These are phyloP conservation scores for Melinopterus prodromus DNA, from an alignment of 2,888 invertebrate genomes.

Conservation along the genomic window DNA sequence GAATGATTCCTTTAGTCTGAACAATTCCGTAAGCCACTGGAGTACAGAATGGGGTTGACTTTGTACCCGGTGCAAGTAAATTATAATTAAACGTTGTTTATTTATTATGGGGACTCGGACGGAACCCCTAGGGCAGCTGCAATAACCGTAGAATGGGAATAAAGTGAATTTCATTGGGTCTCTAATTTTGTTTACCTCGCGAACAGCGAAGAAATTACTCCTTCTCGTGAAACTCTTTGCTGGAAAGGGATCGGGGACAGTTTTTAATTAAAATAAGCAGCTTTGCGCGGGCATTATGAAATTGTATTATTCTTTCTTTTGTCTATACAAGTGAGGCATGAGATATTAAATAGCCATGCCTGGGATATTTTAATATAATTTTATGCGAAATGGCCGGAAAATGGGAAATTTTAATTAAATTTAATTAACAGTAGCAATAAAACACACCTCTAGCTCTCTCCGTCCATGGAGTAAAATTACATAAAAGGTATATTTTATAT, in stretches of 20 bases:
- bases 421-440: neutral
- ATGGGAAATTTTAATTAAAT: neutral
- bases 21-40: neutral
- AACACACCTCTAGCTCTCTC: neutral
- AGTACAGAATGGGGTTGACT: neutral
- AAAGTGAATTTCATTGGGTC: constrained; percentile 4
- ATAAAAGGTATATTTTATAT: neutral
- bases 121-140: neutral
- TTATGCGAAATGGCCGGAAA: neutral
- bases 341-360: neutral
- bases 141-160: constrained; percentile 4
- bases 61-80: neutral
- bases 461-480: neutral
- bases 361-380: neutral
- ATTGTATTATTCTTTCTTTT: neutral
- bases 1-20: neutral
- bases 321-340: neutral
- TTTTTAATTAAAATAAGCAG: constrained; percentile 4
- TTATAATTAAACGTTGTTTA: neutral
- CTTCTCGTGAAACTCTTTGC: neutral
- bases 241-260: neutral
- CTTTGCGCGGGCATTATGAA: neutral
- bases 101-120: neutral
- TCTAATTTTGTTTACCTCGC: neutral
- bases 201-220: neutral